Percentiles rank a stretch among this genome's conserved stretches.
These are phyloP conservation scores for Gephyroberyx darwinii DNA, from an alignment of 2,797 vertebrate species.

Conservation along the genomic window DNA sequence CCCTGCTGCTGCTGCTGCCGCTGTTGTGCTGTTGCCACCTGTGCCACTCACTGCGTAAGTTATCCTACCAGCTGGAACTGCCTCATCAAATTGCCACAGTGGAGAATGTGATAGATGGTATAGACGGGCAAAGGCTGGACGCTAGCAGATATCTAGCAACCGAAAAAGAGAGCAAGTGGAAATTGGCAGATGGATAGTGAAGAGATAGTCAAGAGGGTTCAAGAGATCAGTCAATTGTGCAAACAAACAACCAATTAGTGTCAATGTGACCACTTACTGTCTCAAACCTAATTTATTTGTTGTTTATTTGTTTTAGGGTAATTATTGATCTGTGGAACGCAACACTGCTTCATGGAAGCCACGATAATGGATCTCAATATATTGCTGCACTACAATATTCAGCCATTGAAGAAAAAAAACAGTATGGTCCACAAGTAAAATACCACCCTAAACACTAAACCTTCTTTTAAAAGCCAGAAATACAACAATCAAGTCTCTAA, in stretches of 20 bases:
- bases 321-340: too few species aligned
- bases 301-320: background rate
- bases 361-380: background rate
- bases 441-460: too few species aligned
- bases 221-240: background rate
- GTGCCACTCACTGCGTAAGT: conserved; percentile 81
- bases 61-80: conserved; percentile 8
- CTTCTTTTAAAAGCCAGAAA: background rate
- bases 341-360: background rate
- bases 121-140: background rate
- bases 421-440: too few species aligned
- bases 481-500: too few species aligned
- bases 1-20: conserved; percentile 71
- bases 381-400: background rate
- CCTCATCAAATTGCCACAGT: conserved; percentile 4
- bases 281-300: background rate
- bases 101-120: conserved; percentile 16
- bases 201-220: background rate
- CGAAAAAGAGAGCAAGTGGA: background rate
- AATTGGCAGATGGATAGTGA: conserved; percentile 9
- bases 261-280: conserved; percentile 7
- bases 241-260: conserved; percentile 1
- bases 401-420: background rate
- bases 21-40: conserved; percentile 77
- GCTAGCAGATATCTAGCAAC: background rate